Evolutionary conservation across 2,888 invertebrate genomes (phyloP), one percentile per base, ranked within the genome.

Genomic region (Thysanoteuthis rhombus): DNA sequence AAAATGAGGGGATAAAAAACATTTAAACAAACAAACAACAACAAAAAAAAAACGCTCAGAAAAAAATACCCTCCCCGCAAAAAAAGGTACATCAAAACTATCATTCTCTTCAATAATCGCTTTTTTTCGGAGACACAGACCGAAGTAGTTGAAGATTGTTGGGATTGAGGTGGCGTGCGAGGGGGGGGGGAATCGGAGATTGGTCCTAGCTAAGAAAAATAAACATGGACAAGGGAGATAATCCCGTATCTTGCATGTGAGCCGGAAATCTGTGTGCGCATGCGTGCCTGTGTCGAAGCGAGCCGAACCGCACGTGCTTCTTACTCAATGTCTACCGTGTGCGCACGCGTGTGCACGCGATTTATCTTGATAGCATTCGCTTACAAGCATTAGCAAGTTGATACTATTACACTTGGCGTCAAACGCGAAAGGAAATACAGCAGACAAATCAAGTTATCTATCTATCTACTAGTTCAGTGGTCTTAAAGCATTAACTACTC

Each of bases 141-240:
- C n/a, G 75, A 75, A n/a, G 75, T 36, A 75, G 75, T 10, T 32
- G 32, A n/a, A 0, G 25, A 2, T 8, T n/a, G 75, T 3, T 32
- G 32, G 58, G 8, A 1, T 6, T 1, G 75, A 75, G 32, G 28
- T 6, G 25, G 25, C 32, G 32, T 22, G 8, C 8, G 4, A 1
- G 2, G 58, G 58, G 10, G 8, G 8, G 1, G 22, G 28, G 32
- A 19, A 4, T 22, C 25, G 32, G 25, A 8, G n/a, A 36, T 75
- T 36, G 75, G 75, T 16, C 75, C 10, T 2, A 75, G 75, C 75
- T 75, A 75, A 75, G 75, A 75, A 75, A 75, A 75, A 75, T 75
- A 75, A 75, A 75, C 75, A 75, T n/a, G 75, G 75, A 75, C 75
- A 75, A 75, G 75, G 75, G 75, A 75, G 75, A 75, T 75, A 75